Conservation (phyloP, 1,140 invertebrate genomes). For the Euura lappo region DNA sequence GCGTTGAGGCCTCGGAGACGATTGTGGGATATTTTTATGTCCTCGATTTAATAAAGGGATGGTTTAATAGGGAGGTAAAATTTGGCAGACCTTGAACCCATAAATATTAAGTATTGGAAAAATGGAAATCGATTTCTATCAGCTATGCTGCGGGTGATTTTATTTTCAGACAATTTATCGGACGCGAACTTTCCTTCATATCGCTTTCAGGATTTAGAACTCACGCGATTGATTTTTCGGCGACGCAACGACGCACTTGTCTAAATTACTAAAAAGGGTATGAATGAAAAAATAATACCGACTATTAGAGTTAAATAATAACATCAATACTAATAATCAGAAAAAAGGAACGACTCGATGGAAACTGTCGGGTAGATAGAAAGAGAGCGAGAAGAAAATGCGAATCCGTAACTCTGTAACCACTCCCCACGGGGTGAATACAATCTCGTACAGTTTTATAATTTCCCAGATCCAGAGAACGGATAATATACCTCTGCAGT, state of each 20-base stretch:
- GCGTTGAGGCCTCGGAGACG: background rate
- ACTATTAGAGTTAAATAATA: too few relatives aligned
- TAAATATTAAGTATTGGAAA: slow-evolving; percentile 5
- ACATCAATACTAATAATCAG: too few relatives aligned
- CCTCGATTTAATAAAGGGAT: background rate
- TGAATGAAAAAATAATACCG: background rate
- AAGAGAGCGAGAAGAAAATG: too few relatives aligned
- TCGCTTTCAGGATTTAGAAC: background rate
- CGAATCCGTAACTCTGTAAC: too few relatives aligned
- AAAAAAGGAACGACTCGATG: too few relatives aligned
- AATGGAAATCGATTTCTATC: background rate
- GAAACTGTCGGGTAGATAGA: too few relatives aligned
- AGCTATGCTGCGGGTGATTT: background rate
- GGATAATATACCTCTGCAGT: too few relatives aligned
- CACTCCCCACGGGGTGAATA: too few relatives aligned
- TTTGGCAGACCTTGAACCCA: background rate
- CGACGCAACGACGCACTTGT: background rate
- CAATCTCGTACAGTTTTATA: too few relatives aligned
- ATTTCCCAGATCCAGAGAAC: too few relatives aligned
- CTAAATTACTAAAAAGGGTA: background rate
- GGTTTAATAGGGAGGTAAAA: background rate
- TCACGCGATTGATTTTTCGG: background rate
- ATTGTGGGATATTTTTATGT: background rate
- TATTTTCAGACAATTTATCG: background rate
- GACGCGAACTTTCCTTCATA: background rate